phyloP scores from a whole-genome alignment of 2,113 vertebrate genomes.

The Lagopus muta region DNA sequence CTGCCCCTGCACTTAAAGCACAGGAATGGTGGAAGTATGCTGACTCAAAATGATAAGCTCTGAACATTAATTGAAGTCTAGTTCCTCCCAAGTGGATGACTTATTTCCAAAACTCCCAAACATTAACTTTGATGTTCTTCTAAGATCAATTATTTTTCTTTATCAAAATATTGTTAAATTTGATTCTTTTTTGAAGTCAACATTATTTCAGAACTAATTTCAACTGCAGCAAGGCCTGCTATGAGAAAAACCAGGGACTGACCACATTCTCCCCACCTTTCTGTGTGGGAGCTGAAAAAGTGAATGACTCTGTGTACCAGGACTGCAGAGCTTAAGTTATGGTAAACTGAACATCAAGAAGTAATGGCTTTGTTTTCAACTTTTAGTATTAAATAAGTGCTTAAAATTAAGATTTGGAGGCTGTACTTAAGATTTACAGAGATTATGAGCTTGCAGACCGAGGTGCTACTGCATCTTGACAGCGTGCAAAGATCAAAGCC shows the following conservation, averaged over 20 bases:
- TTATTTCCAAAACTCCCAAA: slow-evolving; percentile 1
- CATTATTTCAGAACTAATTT: neutral
- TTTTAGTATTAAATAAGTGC: neutral
- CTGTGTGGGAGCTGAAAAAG: neutral
- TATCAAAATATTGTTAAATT: neutral
- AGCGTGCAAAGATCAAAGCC: neutral
- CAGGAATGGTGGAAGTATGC: neutral
- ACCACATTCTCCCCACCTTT: neutral
- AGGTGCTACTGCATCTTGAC: neutral
- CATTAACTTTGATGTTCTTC: neutral
- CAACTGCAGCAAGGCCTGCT: neutral
- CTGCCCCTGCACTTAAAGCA: neutral
- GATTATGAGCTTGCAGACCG: neutral
- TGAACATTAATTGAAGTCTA: neutral
- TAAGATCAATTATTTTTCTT: neutral
- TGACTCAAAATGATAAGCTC: neutral
- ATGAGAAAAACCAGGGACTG: neutral
- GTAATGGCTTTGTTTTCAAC: neutral
- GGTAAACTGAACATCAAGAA: neutral
- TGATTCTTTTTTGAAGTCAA: neutral
- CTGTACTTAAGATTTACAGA: neutral
- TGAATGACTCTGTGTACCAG: neutral
- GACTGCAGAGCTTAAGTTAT: neutral
- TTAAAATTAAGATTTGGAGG: slow-evolving; percentile 13
- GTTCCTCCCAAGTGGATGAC: neutral